A percentile compares a stretch with the other conserved stretches of the same genome.
These are phyloP conservation scores for Neofelis nebulosa DNA, from an alignment of 2,113 vertebrate species.

Conservation along the genomic window DNA sequence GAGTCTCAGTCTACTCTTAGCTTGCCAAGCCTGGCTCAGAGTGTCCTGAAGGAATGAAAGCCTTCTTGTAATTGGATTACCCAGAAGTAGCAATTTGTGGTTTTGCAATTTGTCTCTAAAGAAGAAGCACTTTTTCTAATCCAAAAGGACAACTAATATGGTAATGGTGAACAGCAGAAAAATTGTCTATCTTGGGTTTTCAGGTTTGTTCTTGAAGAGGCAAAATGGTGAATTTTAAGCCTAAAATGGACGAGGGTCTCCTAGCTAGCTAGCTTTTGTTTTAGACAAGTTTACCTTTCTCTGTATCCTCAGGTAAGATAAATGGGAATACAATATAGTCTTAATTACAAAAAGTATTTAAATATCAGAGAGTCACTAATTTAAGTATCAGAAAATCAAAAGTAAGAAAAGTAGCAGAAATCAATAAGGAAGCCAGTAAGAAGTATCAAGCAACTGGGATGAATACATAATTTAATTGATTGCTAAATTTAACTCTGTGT, in stretches of 20 bases:
- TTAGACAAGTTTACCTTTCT: neutral
- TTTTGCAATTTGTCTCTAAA: neutral
- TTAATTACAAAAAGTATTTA: neutral
- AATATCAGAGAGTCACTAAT: neutral
- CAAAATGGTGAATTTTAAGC: neutral
- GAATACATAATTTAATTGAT: neutral
- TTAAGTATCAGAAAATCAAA: no score
- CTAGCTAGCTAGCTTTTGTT: neutral
- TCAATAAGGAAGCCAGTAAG: neutral
- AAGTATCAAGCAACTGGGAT: neutral
- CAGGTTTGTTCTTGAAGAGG: neutral
- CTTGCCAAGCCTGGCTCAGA: neutral
- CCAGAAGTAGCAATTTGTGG: neutral
- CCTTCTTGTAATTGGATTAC: neutral
- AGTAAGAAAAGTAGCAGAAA: neutral
- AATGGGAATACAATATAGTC: neutral
- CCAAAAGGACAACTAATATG: neutral
- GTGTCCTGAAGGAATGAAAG: neutral
- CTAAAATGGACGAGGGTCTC: neutral
- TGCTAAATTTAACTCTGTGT: neutral
- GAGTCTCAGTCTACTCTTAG: neutral
- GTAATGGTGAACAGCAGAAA: neutral
- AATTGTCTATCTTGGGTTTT: neutral
- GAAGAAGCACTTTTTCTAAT: neutral
- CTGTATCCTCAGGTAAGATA: neutral